A percentile compares a stretch with the other conserved stretches of the same genome.
phyloP scores from a whole-genome alignment of 2,797 vertebrate species.

The Macroramphosus scolopax region DNA sequence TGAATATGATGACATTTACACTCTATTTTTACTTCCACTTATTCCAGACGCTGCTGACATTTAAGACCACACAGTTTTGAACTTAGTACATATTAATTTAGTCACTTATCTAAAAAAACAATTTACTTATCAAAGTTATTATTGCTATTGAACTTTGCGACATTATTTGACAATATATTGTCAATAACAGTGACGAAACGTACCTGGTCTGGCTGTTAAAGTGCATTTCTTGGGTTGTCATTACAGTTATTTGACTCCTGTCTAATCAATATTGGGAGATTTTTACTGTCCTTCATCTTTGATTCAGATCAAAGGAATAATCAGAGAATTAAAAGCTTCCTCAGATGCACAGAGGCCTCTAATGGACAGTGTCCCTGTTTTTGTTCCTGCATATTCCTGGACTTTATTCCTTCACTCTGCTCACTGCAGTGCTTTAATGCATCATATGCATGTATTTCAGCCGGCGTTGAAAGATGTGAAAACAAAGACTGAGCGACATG shows the following conservation, averaged over 20 bases:
- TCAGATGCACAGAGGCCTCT: constrained; percentile 8
- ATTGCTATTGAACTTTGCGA: too few species aligned
- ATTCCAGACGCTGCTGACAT: constrained; percentile 2
- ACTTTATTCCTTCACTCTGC: constrained; percentile 24
- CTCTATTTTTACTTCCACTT: not conserved
- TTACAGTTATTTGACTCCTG: constrained; percentile 8
- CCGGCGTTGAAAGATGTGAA: constrained; percentile 44
- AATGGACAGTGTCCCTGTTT: constrained; percentile 34
- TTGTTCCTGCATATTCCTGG: constrained; percentile 25
- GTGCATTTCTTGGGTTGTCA: constrained; percentile 2
- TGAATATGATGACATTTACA: constrained; percentile 2
- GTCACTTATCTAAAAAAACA: too few species aligned
- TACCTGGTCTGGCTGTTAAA: constrained; percentile 6
- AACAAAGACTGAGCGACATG: constrained; percentile 71
- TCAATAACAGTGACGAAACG: too few species aligned
- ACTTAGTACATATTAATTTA: too few species aligned
- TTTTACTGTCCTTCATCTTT: constrained; percentile 20
- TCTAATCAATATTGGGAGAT: constrained; percentile 1
- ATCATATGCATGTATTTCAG: constrained; percentile 53
- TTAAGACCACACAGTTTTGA: not conserved
- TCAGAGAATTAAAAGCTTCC: constrained; percentile 16
- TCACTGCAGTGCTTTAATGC: constrained; percentile 34
- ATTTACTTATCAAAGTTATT: too few species aligned
- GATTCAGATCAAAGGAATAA: constrained; percentile 30
- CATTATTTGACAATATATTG: too few species aligned